Evolutionary conservation across 2,888 invertebrate species (phyloP).

Genomic region (Dasysyrphus tricinctus): DNA sequence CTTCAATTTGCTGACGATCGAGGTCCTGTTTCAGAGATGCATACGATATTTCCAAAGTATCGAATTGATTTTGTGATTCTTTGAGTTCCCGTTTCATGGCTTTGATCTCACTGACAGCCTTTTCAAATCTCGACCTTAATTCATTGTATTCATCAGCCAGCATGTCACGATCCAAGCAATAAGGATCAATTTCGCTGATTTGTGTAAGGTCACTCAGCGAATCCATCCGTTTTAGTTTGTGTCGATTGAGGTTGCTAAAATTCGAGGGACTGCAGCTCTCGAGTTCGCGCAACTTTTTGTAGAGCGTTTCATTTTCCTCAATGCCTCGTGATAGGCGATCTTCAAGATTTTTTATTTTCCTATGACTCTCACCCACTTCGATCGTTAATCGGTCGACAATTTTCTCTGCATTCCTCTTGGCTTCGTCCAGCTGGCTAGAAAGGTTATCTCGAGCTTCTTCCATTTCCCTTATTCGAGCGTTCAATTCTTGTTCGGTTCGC

Average conservation of each 20-base stretch:
- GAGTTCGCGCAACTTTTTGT: slow-evolving; percentile 88
- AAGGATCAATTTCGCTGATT: slow-evolving; percentile 90
- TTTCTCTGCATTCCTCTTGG: slow-evolving; percentile 88
- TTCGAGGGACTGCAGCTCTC: slow-evolving; percentile 85
- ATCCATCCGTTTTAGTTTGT: slow-evolving; percentile 86
- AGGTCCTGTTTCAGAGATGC: slow-evolving; percentile 90
- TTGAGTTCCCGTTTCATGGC: slow-evolving; percentile 92
- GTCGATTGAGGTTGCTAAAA: slow-evolving; percentile 81
- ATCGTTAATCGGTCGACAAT: slow-evolving; percentile 88
- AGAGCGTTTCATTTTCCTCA: slow-evolving; percentile 91
- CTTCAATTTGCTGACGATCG: slow-evolving; percentile 86
- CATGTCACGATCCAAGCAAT: slow-evolving; percentile 89
- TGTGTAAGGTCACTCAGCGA: slow-evolving; percentile 92
- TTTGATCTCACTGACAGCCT: slow-evolving; percentile 92
- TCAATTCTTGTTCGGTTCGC: slow-evolving; percentile 90
- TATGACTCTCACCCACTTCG: slow-evolving; percentile 88
- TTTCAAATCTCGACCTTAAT: slow-evolving; percentile 90
- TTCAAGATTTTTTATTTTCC: slow-evolving; percentile 83
- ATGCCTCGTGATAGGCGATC: slow-evolving; percentile 87
- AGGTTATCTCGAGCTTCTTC: slow-evolving; percentile 88
- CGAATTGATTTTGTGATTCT: slow-evolving; percentile 91
- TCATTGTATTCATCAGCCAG: slow-evolving; percentile 92
- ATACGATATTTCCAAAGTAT: slow-evolving; percentile 91
- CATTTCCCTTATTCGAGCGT: slow-evolving; percentile 88
- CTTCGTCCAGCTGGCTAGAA: slow-evolving; percentile 87